These are phyloP conservation scores for Molanna angustata DNA, from an alignment of 2,888 invertebrate species.

Conservation along the genomic window DNA sequence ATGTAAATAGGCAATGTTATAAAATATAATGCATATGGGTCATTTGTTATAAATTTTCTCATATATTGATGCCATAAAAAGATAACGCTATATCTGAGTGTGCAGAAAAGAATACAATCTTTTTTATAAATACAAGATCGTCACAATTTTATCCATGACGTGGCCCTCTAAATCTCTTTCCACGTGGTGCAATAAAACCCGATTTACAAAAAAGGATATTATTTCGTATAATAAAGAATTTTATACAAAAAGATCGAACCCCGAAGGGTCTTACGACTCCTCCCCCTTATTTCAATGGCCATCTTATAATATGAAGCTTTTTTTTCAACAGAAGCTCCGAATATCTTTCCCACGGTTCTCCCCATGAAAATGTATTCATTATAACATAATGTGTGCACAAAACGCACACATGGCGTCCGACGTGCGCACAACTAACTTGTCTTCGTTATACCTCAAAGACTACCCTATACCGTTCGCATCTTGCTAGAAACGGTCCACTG, in stretches of 20 bases:
- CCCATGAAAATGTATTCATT: constrained; percentile 31
- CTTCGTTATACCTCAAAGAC: neutral
- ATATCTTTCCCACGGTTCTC: constrained; percentile 31
- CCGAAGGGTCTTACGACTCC: constrained; percentile 24
- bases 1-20: no score
- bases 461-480: no score
- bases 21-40: no score
- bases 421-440: constrained; percentile 11
- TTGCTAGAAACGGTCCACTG: no score
- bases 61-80: no score
- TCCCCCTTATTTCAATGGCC: constrained; percentile 26
- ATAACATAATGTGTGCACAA: constrained; percentile 29
- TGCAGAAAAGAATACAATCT: no score
- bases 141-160: neutral
- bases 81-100: no score
- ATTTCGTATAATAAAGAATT: constrained; percentile 19
- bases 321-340: constrained; percentile 26
- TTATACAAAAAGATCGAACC: constrained; percentile 21
- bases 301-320: constrained; percentile 19
- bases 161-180: constrained; percentile 8
- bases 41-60: no score
- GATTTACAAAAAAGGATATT: constrained; percentile 17
- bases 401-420: constrained; percentile 28
- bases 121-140: neutral
- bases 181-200: constrained; percentile 23